These are phyloP conservation scores for Graphium colonna DNA, from an alignment of 2,888 invertebrate genomes.

Conservation along the genomic window DNA sequence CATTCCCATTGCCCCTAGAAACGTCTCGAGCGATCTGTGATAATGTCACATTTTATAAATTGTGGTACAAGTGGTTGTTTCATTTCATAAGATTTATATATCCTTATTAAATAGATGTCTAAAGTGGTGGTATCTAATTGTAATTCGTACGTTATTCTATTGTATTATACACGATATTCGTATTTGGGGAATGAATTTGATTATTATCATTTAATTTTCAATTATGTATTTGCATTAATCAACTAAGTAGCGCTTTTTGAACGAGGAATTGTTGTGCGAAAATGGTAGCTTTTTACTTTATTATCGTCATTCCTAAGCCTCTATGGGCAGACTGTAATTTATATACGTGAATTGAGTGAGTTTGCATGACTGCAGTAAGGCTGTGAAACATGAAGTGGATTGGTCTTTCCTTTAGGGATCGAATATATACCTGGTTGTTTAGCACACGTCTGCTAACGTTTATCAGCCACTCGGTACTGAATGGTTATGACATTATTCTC, in stretches of 20 bases:
- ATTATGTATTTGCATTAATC: not conserved
- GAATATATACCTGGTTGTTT: not conserved
- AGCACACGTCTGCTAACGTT: not conserved
- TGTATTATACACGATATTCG: slow-evolving; percentile 10
- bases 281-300: slow-evolving; percentile 41
- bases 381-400: slow-evolving; percentile 70
- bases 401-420: slow-evolving; percentile 29
- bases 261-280: slow-evolving; percentile 20
- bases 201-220: not conserved
- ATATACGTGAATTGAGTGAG: slow-evolving; percentile 51
- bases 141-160: slow-evolving; percentile 8
- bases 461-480: slow-evolving; percentile 25
- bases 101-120: slow-evolving; percentile 2
- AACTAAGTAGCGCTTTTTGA: slow-evolving; percentile 5
- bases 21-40: slow-evolving; percentile 49
- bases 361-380: slow-evolving; percentile 72
- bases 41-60: slow-evolving; percentile 38
- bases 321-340: slow-evolving; percentile 55
- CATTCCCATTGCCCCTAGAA: slow-evolving; percentile 12
- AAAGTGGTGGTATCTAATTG: slow-evolving; percentile 23
- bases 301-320: slow-evolving; percentile 67
- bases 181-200: not conserved
- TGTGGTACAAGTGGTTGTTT: slow-evolving; percentile 23
- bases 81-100: slow-evolving; percentile 20
- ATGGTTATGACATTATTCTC: slow-evolving; percentile 20